Evolutionary conservation across 2,797 vertebrate genomes (phyloP).

Genomic region (Cyclura pinguis): DNA sequence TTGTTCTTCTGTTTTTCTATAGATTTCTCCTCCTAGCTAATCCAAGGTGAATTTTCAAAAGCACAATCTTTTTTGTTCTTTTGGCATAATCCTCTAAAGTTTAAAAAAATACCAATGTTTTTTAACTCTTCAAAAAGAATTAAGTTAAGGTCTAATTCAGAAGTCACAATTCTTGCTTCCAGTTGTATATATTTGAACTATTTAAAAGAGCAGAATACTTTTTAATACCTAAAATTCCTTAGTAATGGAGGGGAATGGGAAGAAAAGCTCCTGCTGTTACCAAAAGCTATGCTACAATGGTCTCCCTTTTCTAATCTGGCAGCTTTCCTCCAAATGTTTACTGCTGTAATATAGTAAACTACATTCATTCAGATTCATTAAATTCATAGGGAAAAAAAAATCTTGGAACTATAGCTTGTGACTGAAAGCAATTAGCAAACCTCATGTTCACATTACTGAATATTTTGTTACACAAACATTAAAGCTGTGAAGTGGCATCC

Average conservation of each 20-base stretch:
- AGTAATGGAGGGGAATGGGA: background rate
- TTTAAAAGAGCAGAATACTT: background rate
- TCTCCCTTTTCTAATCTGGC: background rate
- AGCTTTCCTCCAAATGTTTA: background rate
- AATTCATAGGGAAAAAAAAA: background rate
- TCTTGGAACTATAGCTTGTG: constrained; percentile 25
- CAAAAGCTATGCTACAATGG: background rate
- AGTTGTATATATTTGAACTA: background rate
- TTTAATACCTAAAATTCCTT: background rate
- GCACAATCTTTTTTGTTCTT: background rate
- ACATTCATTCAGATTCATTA: constrained; percentile 2
- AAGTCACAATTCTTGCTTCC: background rate
- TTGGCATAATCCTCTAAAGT: background rate
- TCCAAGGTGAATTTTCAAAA: too few relatives aligned
- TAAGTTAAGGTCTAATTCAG: background rate
- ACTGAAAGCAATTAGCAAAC: constrained; percentile 11
- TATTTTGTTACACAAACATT: constrained; percentile 20
- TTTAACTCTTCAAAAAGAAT: background rate
- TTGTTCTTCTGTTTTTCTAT: too few relatives aligned
- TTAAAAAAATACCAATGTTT: background rate
- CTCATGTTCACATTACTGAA: background rate
- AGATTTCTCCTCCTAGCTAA: too few relatives aligned
- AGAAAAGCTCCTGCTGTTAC: background rate
- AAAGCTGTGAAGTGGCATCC: constrained; percentile 18
- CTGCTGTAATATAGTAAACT: background rate